Percentiles rank a stretch among this genome's conserved stretches.
phyloP scores from a whole-genome alignment of 1,140 invertebrate genomes.

The Ericerus pela region DNA sequence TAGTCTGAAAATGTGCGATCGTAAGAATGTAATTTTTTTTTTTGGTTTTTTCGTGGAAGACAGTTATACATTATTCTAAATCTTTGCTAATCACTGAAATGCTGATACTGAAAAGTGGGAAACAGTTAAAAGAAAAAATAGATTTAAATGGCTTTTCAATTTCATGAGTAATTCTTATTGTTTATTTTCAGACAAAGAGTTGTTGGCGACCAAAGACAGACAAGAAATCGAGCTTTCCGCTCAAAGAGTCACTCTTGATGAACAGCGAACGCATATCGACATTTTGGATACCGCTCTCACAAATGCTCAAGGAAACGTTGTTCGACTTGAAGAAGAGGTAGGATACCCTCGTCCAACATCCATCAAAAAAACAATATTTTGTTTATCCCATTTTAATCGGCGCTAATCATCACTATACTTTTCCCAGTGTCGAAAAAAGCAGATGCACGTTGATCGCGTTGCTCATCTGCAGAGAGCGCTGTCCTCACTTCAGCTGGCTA shows the following conservation, averaged over 20 bases:
- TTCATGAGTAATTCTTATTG: neutral
- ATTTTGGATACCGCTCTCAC: conserved; percentile 81
- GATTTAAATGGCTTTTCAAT: too few species aligned
- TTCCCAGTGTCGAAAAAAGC: conserved; percentile 57
- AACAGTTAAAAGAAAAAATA: too few species aligned
- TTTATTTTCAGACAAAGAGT: conserved; percentile 58
- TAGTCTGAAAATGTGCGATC: too few species aligned
- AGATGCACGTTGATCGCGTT: conserved; percentile 69
- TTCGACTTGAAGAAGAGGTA: conserved; percentile 77
- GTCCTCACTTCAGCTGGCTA: conserved; percentile 64
- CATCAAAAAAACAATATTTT: neutral
- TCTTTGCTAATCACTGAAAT: too few species aligned
- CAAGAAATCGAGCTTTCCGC: conserved; percentile 82
- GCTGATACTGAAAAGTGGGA: too few species aligned
- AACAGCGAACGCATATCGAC: conserved; percentile 82
- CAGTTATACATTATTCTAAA: too few species aligned
- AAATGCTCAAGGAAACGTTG: conserved; percentile 77
- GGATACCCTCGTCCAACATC: conserved; percentile 18
- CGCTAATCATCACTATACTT: neutral
- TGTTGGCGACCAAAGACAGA: conserved; percentile 67
- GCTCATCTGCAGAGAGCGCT: conserved; percentile 67
- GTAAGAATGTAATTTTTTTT: too few species aligned
- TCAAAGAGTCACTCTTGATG: conserved; percentile 71
- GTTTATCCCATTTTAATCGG: neutral
- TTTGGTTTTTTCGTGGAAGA: too few species aligned